These are phyloP conservation scores for Didymodactylos carnosus DNA, from an alignment of 2,888 invertebrate species.

Conservation along the genomic window DNA sequence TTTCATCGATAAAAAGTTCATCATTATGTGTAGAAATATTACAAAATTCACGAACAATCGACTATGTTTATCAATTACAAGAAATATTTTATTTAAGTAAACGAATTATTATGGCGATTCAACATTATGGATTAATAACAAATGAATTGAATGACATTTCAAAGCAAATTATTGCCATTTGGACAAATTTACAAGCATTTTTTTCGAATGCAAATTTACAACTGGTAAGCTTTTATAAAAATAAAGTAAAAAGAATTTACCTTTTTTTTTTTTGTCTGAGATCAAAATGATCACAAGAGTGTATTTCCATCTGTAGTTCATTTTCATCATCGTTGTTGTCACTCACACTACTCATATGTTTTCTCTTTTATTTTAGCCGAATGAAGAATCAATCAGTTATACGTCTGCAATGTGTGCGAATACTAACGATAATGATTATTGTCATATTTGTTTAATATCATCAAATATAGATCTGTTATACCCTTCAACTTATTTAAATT, in stretches of 20 bases:
- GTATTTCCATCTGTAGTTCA: not conserved
- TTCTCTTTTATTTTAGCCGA: too few relatives aligned
- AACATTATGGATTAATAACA: not conserved
- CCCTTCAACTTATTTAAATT: conserved; percentile 3
- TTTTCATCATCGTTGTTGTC: too few relatives aligned
- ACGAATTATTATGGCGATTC: not conserved
- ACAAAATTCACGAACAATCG: conserved; percentile 17
- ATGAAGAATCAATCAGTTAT: not conserved
- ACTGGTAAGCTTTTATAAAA: not conserved
- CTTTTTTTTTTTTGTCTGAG: not conserved
- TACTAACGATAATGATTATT: too few relatives aligned
- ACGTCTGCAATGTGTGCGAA: too few relatives aligned
- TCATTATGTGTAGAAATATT: conserved; percentile 41
- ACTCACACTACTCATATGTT: too few relatives aligned
- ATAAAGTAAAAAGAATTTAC: not conserved
- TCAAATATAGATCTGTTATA: not conserved
- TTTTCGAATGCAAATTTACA: not conserved
- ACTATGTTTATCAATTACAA: not conserved
- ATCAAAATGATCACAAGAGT: not conserved
- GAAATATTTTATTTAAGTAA: not conserved
- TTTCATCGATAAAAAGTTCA: conserved; percentile 40
- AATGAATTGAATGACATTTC: not conserved
- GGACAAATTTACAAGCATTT: not conserved
- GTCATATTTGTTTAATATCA: not conserved
- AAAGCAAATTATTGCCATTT: not conserved